Base-by-base conservation (phyloP, 1,140 invertebrate genomes). In the Drosophila athabasca region DNA sequence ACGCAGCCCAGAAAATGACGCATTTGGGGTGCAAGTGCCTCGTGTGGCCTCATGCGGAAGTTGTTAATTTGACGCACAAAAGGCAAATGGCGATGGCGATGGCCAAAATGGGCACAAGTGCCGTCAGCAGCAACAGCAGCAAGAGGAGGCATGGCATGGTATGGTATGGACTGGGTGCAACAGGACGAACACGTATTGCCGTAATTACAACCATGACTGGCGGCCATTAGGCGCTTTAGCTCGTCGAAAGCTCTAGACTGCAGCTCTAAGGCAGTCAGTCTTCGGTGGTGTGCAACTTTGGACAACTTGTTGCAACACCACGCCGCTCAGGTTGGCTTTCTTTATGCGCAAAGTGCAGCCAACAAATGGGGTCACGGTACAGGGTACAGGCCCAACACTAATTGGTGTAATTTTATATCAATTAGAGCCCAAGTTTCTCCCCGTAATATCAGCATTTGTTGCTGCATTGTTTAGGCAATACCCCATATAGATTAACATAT, bases 1-100 rank as follows among this genome's bases (percentile, higher is more conserved):
- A 57, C 39, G 59, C 58, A 54, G 71, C 74, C 80, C 65, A 81
- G 77, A 81, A 85, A 85, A 85, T 87, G 82, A 87, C 82, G 82
- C 82, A 87, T 87, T 85, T 76, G 75, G 83, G 72, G 82, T 87
- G 83, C 82, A 87, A 87, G 82, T 88, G 82, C 69, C 82, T 87
- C 76, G 79, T 85, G 81, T 77, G 82, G 82, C 82, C 82, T 88
- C 78, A 87, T 87, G 82, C 82, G 82, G 82, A 87, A 87, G 82
- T 87, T 87, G 83, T 87, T 87, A 87, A 87, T 87, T 87, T 87
- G 82, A 87, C 82, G 79, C 83, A 82, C 79, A 87, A 87, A 69
- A 82, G 79, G 65, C 82, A 65, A 75, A 57, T 74, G 71, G 74
- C 68, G 73, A 71, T 50, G 69, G 68, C 29, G 6, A 31, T 31